Conservation (phyloP, 2,797 vertebrate species). For the Hyperoplus immaculatus region DNA sequence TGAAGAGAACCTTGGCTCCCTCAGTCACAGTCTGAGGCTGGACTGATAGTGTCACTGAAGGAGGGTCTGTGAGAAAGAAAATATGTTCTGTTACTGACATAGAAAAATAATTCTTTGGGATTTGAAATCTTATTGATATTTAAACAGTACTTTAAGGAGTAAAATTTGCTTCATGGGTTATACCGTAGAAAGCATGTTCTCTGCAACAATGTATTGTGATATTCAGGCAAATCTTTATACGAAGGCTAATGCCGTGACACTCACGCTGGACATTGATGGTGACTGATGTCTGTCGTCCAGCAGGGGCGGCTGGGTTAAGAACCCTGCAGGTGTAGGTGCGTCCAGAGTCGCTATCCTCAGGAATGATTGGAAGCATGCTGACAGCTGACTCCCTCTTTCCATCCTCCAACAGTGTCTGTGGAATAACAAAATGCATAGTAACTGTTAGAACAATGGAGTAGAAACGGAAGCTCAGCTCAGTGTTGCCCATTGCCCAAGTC, state of each 20-base stretch:
- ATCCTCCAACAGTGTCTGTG: slow-evolving; percentile 87
- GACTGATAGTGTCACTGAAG: slow-evolving; percentile 91
- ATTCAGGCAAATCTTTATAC: slow-evolving; percentile 12
- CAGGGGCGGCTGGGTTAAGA: slow-evolving; percentile 89
- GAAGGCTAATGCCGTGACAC: slow-evolving; percentile 59
- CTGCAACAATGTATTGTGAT: background rate
- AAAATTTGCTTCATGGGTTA: slow-evolving; percentile 2
- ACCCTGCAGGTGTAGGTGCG: slow-evolving; percentile 92
- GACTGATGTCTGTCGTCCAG: slow-evolving; percentile 90
- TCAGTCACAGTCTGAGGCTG: slow-evolving; percentile 92
- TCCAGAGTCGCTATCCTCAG: slow-evolving; percentile 89
- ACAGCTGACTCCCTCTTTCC: slow-evolving; percentile 86
- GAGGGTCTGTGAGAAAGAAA: slow-evolving; percentile 86
- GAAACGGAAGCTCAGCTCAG: slow-evolving; percentile 17
- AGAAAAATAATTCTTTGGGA: background rate
- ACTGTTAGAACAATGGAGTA: slow-evolving; percentile 19
- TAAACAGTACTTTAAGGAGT: slow-evolving; percentile 1
- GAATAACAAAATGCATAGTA: slow-evolving; percentile 22
- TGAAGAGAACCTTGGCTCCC: slow-evolving; percentile 91
- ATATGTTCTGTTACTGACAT: slow-evolving; percentile 21
- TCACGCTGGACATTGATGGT: slow-evolving; percentile 93
- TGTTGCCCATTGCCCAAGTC: slow-evolving; percentile 30
- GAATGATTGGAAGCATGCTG: slow-evolving; percentile 90
- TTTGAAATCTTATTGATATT: background rate
- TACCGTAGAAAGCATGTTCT: background rate